Evolutionary conservation across 2,797 vertebrate species (phyloP), one percentile per base, ranked within the genome.

Genomic region (Fistularia commersonii): DNA sequence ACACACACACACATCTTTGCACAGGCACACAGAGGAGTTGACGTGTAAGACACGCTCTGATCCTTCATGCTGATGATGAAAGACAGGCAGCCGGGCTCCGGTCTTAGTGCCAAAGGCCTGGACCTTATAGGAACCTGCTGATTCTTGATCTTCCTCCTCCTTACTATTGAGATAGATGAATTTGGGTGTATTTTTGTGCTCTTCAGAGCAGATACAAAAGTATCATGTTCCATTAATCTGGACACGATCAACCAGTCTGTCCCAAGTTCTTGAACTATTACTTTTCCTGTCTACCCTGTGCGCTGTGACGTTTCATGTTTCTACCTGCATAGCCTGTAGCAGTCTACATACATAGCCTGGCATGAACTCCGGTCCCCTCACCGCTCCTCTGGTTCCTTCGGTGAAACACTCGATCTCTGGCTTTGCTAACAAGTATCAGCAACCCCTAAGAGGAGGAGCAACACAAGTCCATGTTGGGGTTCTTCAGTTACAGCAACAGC

Each of bases 31-130:
- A 61, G 66, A 83, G 76, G 76, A 76, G 84, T 49, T 78, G 75
- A 69, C 80, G 80, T 80, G 80, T 85, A 80, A 84, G 82, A 86
- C 79, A 63, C 49, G 66, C 83, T 87, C 76, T 88, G 82, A 88
- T 88, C 83, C 77, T 72, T 69, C 77, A 76, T 72, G 71, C 76
- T 80, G 82, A 85, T 81, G 79, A 79, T 86, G 82, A 88, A 87
- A 84, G 77, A 83, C 80, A 80, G 76, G 74, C 81, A 87, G 82
- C 66, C 81, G n/a, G 72, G 83, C 81, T 88, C 76, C 79, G 80
- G 81, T 80, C 71, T 84, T 64, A 48, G 65, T 81, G 83, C 86
- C 79, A 89, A 80, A 64, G 82, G 83, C 73, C 72, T 59, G 74
- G 77, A 74, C 82, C 80, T 79, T 76, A 77, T 61, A 74, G 72